Evolutionary conservation across 2,797 vertebrate species (phyloP).

Genomic region (Chloroceryle inda): DNA sequence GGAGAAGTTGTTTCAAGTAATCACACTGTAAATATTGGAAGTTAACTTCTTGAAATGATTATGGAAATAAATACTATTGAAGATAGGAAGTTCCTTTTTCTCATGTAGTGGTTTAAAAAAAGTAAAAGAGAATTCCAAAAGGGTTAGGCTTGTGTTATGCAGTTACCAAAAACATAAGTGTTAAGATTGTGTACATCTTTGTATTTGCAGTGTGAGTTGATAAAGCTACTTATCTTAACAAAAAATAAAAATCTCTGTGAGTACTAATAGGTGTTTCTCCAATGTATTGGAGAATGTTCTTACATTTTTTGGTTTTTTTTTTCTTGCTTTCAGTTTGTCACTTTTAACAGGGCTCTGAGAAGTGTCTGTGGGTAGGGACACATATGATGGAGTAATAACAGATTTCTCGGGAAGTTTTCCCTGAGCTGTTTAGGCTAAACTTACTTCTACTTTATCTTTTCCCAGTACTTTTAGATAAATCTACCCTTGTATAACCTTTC

Average conservation of each 20-base stretch:
- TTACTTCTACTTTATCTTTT: background rate
- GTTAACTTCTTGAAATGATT: background rate
- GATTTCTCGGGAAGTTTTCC: background rate
- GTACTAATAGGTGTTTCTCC: background rate
- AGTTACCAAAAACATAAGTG: background rate
- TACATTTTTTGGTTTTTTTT: background rate
- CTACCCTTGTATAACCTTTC: background rate
- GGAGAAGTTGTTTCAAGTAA: background rate
- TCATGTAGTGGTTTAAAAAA: background rate
- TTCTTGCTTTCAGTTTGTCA: background rate
- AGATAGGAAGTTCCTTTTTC: background rate
- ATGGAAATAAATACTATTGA: background rate
- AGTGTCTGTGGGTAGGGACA: background rate
- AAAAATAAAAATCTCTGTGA: background rate
- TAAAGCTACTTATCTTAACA: background rate
- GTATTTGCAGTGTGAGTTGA: background rate
- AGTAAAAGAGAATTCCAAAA: background rate
- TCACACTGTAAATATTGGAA: background rate
- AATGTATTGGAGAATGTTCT: background rate
- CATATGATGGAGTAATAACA: background rate
- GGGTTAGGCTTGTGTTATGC: background rate
- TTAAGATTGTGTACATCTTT: background rate
- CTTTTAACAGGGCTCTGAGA: background rate
- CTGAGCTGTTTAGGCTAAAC: background rate
- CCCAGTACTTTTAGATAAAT: background rate